Conservation (phyloP, 2,888 invertebrate species). For the Oxyteleia sp. region DNA sequence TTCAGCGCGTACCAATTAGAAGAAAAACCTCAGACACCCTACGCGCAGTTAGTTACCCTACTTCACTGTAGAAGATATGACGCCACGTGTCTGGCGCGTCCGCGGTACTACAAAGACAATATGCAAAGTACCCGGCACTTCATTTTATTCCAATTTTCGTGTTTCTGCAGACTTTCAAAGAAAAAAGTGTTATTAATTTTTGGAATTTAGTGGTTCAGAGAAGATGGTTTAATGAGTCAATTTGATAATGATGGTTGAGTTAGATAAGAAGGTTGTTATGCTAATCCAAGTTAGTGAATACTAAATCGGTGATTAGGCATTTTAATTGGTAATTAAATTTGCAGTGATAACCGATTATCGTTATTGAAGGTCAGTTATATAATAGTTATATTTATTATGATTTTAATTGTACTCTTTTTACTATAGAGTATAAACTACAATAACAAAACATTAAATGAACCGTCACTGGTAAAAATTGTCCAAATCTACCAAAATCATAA, state of each 20-base stretch:
- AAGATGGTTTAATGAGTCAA: constrained; percentile 23
- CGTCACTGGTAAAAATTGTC: too few species aligned
- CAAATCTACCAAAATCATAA: too few species aligned
- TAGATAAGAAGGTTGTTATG: constrained; percentile 19
- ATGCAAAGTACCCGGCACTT: constrained; percentile 50
- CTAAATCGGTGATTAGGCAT: too few species aligned
- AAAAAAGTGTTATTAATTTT: constrained; percentile 6
- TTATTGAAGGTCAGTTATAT: too few species aligned
- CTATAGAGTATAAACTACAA: too few species aligned
- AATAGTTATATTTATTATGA: too few species aligned
- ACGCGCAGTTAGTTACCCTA: constrained; percentile 64
- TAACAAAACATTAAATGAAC: too few species aligned
- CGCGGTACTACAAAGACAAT: constrained; percentile 57
- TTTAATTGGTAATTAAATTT: too few species aligned
- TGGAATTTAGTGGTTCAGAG: constrained; percentile 8
- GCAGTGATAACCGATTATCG: too few species aligned
- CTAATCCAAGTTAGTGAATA: constrained; percentile 4
- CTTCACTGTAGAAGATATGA: constrained; percentile 51
- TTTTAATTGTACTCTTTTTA: too few species aligned
- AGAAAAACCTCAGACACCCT: constrained; percentile 76
- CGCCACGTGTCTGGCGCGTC: constrained; percentile 76
- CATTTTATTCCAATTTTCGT: constrained; percentile 54
- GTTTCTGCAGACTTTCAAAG: constrained; percentile 1
- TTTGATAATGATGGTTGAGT: constrained; percentile 4
- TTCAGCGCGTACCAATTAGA: constrained; percentile 81